phyloP scores from a whole-genome alignment of 2,797 vertebrate genomes.

The Falco cherrug region DNA sequence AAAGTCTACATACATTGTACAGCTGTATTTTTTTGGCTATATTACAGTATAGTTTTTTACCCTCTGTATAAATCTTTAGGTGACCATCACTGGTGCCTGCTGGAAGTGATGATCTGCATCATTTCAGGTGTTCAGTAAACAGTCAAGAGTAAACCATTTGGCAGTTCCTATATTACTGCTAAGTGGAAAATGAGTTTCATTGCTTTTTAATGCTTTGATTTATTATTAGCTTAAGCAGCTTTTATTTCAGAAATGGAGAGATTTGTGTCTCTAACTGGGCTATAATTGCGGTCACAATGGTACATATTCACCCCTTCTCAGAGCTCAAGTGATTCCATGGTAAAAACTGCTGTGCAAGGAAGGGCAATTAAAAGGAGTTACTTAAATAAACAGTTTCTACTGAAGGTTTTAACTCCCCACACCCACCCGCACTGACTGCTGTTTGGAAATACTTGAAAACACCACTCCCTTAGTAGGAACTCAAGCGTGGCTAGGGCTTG shows the following conservation, averaged over 20 bases:
- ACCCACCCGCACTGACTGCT: background rate
- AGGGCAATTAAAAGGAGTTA: background rate
- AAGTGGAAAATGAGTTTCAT: background rate
- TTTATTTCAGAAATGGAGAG: background rate
- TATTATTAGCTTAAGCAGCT: background rate
- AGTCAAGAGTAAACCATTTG: background rate
- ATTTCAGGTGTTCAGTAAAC: constrained; percentile 19
- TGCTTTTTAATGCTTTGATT: background rate
- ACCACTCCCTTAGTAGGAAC: constrained; percentile 48
- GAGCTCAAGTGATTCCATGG: background rate
- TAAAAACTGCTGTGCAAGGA: background rate
- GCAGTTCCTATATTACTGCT: background rate
- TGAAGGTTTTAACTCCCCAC: background rate
- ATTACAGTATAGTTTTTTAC: background rate
- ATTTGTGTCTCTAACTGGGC: background rate
- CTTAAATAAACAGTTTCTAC: constrained; percentile 9
- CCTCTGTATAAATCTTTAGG: background rate
- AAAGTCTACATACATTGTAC: background rate
- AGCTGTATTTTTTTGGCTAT: background rate
- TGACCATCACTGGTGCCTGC: background rate
- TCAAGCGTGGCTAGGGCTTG: fast-evolving
- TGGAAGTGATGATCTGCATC: background rate
- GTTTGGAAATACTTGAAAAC: constrained; percentile 2
- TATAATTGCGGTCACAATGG: background rate
- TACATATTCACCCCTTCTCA: background rate